These are phyloP conservation scores for Myathropa florea DNA, from an alignment of 2,888 invertebrate genomes.

Conservation along the genomic window DNA sequence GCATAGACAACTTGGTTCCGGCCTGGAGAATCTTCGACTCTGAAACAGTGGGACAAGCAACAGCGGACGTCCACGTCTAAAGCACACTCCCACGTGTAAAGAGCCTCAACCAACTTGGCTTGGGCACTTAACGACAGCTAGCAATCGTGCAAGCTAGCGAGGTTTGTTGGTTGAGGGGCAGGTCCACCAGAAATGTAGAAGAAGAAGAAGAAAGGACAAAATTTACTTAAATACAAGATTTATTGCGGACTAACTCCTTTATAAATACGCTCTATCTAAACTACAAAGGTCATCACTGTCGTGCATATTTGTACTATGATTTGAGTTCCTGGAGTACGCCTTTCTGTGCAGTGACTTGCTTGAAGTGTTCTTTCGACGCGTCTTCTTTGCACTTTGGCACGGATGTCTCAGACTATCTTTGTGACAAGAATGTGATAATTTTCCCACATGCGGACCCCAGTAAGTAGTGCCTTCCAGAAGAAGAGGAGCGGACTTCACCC, in stretches of 20 bases:
- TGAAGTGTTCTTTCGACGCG: conserved; percentile 6
- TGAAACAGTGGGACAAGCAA: no score
- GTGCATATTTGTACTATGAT: conserved; percentile 64
- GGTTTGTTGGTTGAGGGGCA: no score
- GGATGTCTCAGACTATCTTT: conserved; percentile 75
- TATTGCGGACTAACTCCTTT: conserved; percentile 17
- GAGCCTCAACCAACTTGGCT: no score
- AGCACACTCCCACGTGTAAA: no score
- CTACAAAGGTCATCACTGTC: conserved; percentile 79
- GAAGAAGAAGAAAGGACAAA: neutral
- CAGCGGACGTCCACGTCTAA: no score
- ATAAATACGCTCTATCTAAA: conserved; percentile 78
- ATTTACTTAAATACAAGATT: neutral
- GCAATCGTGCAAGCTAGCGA: no score
- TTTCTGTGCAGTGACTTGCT: conserved; percentile 72
- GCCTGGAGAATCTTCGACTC: no score
- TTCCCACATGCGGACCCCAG: conserved; percentile 78
- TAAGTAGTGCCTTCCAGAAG: conserved; percentile 78
- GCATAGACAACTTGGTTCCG: no score
- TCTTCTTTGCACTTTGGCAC: conserved; percentile 71
- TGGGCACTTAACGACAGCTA: no score
- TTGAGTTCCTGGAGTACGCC: conserved; percentile 73
- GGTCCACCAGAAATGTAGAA: no score
- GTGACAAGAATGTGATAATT: conserved; percentile 77
- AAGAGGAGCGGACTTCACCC: conserved; percentile 79